These are phyloP conservation scores for Sacculina carcini DNA, from an alignment of 2,888 invertebrate species.

Conservation along the genomic window DNA sequence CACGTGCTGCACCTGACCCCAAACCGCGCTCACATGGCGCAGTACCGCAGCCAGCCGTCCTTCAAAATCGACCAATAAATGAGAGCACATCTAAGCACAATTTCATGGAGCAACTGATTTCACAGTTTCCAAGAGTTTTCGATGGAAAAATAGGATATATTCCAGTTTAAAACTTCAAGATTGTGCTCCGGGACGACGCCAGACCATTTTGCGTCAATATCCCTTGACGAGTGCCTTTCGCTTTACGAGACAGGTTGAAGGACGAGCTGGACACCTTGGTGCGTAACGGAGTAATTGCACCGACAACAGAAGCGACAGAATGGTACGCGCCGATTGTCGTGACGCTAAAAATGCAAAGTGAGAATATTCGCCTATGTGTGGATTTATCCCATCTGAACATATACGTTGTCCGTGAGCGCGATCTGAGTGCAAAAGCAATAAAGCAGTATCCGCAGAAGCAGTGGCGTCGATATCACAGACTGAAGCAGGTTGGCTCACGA, in stretches of 20 bases:
- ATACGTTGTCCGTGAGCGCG: not conserved
- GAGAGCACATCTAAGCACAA: too few species aligned
- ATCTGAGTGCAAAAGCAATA: not conserved
- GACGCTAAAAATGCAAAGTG: too few species aligned
- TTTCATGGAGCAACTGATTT: too few species aligned
- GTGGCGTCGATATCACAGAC: not conserved
- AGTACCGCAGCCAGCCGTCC: too few species aligned
- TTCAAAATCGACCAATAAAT: too few species aligned
- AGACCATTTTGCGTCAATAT: not conserved
- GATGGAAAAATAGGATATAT: not conserved
- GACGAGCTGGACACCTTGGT: not conserved
- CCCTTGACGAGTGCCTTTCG: not conserved
- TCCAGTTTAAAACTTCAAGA: not conserved
- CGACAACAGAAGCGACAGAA: slow-evolving; percentile 4
- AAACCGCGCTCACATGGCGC: too few species aligned
- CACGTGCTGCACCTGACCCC: too few species aligned
- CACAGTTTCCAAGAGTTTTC: too few species aligned
- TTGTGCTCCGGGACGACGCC: not conserved
- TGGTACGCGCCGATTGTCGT: slow-evolving; percentile 9
- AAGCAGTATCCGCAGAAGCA: not conserved
- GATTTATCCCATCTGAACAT: slow-evolving; percentile 4
- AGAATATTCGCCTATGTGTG: slow-evolving; percentile 3
- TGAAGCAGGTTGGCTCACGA: not conserved
- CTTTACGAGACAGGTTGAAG: not conserved
- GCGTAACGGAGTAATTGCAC: not conserved